These are phyloP conservation scores for Drosophila pallidifrons DNA, from an alignment of 1,140 invertebrate genomes.

Conservation along the genomic window DNA sequence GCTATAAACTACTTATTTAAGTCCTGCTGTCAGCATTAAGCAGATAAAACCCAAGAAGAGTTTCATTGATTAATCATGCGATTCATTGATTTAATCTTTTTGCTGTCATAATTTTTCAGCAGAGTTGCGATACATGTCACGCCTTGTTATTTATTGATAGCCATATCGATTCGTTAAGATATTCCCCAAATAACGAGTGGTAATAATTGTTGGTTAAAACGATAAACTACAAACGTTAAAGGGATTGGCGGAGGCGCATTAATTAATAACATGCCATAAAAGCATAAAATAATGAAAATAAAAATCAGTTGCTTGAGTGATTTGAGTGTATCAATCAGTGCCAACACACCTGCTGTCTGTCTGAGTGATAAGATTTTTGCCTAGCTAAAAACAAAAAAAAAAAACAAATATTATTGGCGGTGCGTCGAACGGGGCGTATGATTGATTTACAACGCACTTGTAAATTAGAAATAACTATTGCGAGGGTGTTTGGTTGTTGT, in stretches of 20 bases:
- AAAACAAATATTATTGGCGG: neutral
- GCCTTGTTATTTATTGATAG: neutral
- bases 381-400: slow-evolving; percentile 1
- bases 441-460: slow-evolving; percentile 58
- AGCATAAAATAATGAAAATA: slow-evolving; percentile 9
- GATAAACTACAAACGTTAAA: neutral
- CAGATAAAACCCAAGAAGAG: too few relatives aligned
- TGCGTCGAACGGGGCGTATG: slow-evolving; percentile 38
- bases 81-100: too few relatives aligned
- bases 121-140: neutral
- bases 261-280: slow-evolving; percentile 34
- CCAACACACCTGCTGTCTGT: slow-evolving; percentile 5
- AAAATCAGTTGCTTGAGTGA: slow-evolving; percentile 28
- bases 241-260: neutral
- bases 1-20: too few relatives aligned
- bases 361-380: slow-evolving; percentile 25
- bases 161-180: neutral
- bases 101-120: too few relatives aligned
- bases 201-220: slow-evolving; percentile 16
- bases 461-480: slow-evolving; percentile 35
- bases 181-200: slow-evolving; percentile 7
- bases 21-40: too few relatives aligned
- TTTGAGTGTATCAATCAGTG: slow-evolving; percentile 30
- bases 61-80: too few relatives aligned
- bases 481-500: neutral